phyloP scores from a whole-genome alignment of 2,888 invertebrate species.

The Deilephila porcellus region DNA sequence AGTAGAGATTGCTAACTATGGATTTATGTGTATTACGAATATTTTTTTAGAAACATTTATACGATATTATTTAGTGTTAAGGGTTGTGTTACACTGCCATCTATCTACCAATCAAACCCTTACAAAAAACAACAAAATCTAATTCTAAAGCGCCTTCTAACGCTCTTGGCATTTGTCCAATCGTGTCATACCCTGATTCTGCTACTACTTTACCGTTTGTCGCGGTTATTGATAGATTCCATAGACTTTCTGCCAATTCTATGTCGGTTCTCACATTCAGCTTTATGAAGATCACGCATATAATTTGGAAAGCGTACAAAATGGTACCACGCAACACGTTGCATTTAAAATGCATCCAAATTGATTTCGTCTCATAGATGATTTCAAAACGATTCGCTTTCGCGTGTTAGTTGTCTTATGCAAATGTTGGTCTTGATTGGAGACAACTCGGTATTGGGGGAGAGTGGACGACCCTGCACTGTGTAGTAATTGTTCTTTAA shows the following conservation, averaged over 20 bases:
- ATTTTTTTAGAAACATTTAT: too few species aligned
- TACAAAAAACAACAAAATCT: too few species aligned
- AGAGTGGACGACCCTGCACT: constrained; percentile 52
- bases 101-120: too few species aligned
- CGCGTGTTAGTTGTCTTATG: constrained; percentile 2
- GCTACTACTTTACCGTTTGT: too few species aligned
- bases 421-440: constrained; percentile 6
- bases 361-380: not conserved
- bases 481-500: too few species aligned
- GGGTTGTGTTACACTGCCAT: too few species aligned
- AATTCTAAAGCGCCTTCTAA: too few species aligned
- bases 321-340: constrained; percentile 13
- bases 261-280: not conserved
- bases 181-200: too few species aligned
- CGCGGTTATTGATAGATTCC: not conserved
- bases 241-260: not conserved
- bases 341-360: constrained; percentile 26
- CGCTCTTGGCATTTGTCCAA: too few species aligned
- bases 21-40: too few species aligned
- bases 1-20: too few species aligned
- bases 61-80: too few species aligned
- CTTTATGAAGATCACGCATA: not conserved
- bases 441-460: constrained; percentile 40
- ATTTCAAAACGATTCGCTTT: constrained; percentile 10
- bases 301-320: constrained; percentile 15